These are phyloP conservation scores for Elachura formosa DNA, from an alignment of 2,113 vertebrate species.

Conservation along the genomic window DNA sequence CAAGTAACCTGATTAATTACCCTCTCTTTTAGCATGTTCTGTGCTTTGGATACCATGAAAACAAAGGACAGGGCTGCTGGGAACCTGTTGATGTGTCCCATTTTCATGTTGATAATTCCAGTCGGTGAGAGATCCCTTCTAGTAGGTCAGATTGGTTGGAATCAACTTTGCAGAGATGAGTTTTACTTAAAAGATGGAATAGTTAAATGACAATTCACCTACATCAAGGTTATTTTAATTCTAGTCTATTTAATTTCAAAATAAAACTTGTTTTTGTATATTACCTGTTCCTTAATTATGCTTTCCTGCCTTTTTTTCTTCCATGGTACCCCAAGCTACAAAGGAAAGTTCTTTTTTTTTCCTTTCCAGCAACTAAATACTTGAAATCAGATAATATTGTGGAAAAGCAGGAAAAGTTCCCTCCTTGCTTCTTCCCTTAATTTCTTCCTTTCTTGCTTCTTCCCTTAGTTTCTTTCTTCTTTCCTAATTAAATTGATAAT, in stretches of 20 bases:
- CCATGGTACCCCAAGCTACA: background rate
- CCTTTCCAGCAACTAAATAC: background rate
- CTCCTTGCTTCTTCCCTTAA: background rate
- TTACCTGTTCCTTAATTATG: background rate
- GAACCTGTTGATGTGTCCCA: background rate
- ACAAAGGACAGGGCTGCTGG: background rate
- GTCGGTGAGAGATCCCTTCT: background rate
- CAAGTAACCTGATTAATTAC: background rate
- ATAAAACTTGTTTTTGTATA: background rate
- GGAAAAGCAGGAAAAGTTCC: background rate
- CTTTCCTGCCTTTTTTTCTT: background rate
- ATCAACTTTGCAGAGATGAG: background rate
- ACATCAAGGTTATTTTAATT: background rate
- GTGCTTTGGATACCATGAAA: background rate
- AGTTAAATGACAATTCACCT: background rate
- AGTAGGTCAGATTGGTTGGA: background rate
- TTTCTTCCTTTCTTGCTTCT: background rate
- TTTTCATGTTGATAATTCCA: background rate
- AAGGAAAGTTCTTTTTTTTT: background rate
- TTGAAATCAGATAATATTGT: background rate
- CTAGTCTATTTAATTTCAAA: background rate
- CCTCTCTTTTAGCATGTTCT: background rate
- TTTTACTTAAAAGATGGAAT: background rate
- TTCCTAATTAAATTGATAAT: background rate
- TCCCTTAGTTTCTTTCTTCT: background rate